Percentiles rank a stretch among this genome's conserved stretches.
These are phyloP conservation scores for pig (Sus scrofa) DNA, from an alignment of 2,113 vertebrate genomes.

Conservation along the genomic window T2T-Sscrofa CM000819.6:71544001-71544500, in stretches of 20 bases:
- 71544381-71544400: slow-evolving; percentile 12
- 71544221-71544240: slow-evolving; percentile 29
- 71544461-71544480: slow-evolving; percentile 63
- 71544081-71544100: not conserved
- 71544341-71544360: not conserved
- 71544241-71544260: not conserved
- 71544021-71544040: not conserved
- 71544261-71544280: not conserved
- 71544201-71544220: not conserved
- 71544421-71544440: slow-evolving; percentile 73
- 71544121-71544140: not conserved
- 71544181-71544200: slow-evolving; percentile 15
- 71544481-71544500: slow-evolving; percentile 59
- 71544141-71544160: not conserved
- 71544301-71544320: slow-evolving; percentile 7
- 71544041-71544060: not conserved
- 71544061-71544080: not conserved
- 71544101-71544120: not conserved
- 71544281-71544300: not conserved
- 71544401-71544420: slow-evolving; percentile 67
- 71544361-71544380: not conserved
- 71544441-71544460: slow-evolving; percentile 66
- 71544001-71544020: not conserved
- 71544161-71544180: not conserved
- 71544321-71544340: slow-evolving; percentile 66